These are phyloP conservation scores for Turritopsis dohrnii DNA, from an alignment of 30 jellyfish, hydroid and myxozoan species.

Conservation along the genomic window DNA sequence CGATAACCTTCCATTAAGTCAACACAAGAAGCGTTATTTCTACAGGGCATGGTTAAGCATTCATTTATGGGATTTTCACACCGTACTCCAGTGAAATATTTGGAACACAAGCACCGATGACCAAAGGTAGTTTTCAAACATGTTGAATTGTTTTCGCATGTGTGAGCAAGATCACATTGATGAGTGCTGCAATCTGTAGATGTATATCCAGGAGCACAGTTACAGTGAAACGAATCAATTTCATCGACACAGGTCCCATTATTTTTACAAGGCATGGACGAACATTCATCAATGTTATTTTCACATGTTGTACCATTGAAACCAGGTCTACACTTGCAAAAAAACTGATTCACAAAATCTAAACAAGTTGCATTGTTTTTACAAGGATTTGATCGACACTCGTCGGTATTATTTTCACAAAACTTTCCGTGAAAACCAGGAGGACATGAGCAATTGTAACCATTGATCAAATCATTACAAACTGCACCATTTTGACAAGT, in stretches of 20 bases:
- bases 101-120: slow-evolving; percentile 8
- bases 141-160: neutral
- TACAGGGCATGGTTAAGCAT: slow-evolving; percentile 17
- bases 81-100: slow-evolving; percentile 18
- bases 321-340: slow-evolving; percentile 40
- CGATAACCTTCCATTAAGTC: slow-evolving; percentile 22
- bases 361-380: slow-evolving; percentile 42
- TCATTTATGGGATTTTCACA: slow-evolving; percentile 8
- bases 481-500: slow-evolving; percentile 52
- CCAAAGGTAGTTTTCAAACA: slow-evolving; percentile 16
- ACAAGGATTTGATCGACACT: slow-evolving; percentile 44
- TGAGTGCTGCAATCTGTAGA: slow-evolving; percentile 56
- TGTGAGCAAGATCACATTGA: slow-evolving; percentile 36
- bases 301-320: slow-evolving; percentile 30
- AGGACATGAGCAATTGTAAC: slow-evolving; percentile 44
- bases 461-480: slow-evolving; percentile 15
- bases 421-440: slow-evolving; percentile 77
- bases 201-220: slow-evolving; percentile 55
- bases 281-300: slow-evolving; percentile 27
- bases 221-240: slow-evolving; percentile 23
- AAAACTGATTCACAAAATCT: slow-evolving; percentile 29
- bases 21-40: slow-evolving; percentile 20
- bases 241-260: slow-evolving; percentile 29
- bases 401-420: slow-evolving; percentile 51
- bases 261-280: slow-evolving; percentile 23